Conservation (phyloP, 2,888 invertebrate species). For the Dorcus hopei region DNA sequence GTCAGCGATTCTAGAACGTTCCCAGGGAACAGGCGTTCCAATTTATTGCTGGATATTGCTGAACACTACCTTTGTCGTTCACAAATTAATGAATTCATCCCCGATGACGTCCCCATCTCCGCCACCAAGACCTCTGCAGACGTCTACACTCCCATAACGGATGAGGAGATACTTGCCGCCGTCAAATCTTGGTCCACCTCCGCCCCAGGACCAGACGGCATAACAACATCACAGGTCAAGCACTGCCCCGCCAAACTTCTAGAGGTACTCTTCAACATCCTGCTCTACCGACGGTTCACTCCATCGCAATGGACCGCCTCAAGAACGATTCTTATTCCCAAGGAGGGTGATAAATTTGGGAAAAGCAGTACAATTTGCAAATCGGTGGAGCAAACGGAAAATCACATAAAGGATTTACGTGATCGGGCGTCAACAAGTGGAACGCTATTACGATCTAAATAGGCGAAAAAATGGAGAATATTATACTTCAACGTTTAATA, state of each 20-base stretch:
- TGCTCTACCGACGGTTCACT: slow-evolving; percentile 1
- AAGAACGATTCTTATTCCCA: slow-evolving; percentile 23
- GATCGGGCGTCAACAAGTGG: too few species aligned
- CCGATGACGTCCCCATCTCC: not conserved
- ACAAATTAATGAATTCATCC: not conserved
- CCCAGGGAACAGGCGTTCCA: too few species aligned
- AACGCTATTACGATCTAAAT: too few species aligned
- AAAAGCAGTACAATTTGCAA: too few species aligned
- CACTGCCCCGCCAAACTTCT: not conserved
- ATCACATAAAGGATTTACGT: too few species aligned
- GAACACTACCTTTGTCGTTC: too few species aligned
- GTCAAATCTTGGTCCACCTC: slow-evolving; percentile 13
- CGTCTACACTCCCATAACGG: slow-evolving; percentile 1
- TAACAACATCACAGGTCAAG: slow-evolving; percentile 8
- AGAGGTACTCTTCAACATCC: slow-evolving; percentile 14
- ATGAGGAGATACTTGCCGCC: slow-evolving; percentile 15
- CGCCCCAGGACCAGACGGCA: slow-evolving; percentile 21
- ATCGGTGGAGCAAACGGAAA: too few species aligned
- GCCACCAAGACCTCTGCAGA: not conserved
- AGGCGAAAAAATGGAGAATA: too few species aligned
- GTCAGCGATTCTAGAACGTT: too few species aligned
- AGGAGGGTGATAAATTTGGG: slow-evolving; percentile 25
- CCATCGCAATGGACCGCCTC: not conserved
- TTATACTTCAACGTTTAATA: too few species aligned
- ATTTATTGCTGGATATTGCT: too few species aligned